phyloP scores from a whole-genome alignment of 2,113 vertebrate genomes.

The Ceuthmochares aereus region DNA sequence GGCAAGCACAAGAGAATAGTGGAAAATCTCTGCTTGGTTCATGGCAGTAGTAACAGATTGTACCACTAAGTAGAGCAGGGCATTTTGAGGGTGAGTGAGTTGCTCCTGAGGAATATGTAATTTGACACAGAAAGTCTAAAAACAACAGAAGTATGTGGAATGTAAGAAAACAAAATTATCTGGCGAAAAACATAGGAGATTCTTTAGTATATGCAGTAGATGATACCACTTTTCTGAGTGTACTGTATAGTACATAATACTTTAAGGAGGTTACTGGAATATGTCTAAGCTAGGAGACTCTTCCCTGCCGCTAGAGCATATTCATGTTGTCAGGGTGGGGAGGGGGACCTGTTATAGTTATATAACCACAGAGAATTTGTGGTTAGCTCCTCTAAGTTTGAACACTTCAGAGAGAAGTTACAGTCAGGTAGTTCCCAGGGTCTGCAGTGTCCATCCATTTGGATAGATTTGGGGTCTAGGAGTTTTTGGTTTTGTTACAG shows the following conservation, averaged over 20 bases:
- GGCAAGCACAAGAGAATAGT: not conserved
- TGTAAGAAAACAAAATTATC: not conserved
- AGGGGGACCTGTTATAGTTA: accelerated
- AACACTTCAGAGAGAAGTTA: not conserved
- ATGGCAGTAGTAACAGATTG: not conserved
- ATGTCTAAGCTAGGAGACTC: not conserved
- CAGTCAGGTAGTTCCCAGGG: not conserved
- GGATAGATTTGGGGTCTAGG: not conserved
- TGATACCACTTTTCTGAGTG: not conserved
- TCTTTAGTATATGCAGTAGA: not conserved
- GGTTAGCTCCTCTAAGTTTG: not conserved
- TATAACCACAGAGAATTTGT: not conserved
- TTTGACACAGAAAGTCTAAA: not conserved
- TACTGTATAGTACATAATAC: not conserved
- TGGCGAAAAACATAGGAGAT: not conserved
- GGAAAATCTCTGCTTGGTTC: not conserved
- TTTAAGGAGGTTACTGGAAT: not conserved
- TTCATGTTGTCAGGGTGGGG: not conserved
- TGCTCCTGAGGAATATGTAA: not conserved
- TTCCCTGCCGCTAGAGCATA: not conserved
- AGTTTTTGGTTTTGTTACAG: not conserved
- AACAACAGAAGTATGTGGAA: not conserved
- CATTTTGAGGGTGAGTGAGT: not conserved
- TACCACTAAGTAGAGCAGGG: not conserved
- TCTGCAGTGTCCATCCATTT: accelerated